A percentile compares a stretch with the other conserved stretches of the same genome.
Conservation (phyloP, 1,140 invertebrate species). For the Lutraria rhynchaena region DNA sequence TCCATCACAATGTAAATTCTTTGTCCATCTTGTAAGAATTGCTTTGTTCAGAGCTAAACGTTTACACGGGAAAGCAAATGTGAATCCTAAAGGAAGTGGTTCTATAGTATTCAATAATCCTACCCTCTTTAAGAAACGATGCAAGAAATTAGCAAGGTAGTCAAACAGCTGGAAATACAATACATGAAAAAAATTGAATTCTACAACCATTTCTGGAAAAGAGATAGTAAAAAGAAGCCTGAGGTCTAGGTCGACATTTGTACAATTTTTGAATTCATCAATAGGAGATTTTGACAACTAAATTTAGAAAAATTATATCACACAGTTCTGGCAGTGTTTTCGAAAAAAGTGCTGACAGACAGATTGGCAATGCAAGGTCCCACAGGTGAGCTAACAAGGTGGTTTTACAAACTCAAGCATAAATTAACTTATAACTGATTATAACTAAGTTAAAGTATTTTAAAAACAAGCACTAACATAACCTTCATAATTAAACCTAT, state of each 20-base stretch:
- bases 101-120: constrained; percentile 33
- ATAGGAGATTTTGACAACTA: no score
- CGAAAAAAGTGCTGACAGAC: no score
- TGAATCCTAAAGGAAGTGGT: constrained; percentile 29
- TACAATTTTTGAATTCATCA: no score
- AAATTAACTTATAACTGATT: not conserved
- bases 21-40: constrained; percentile 34
- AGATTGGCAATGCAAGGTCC: no score
- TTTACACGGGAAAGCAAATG: constrained; percentile 39
- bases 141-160: constrained; percentile 33
- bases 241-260: no score
- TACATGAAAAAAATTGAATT: no score
- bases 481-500: not conserved
- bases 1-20: constrained; percentile 45
- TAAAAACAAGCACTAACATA: not conserved
- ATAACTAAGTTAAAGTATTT: not conserved
- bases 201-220: no score
- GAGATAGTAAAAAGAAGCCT: no score
- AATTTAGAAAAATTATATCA: no score
- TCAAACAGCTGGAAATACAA: constrained; percentile 56
- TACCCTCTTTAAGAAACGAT: constrained; percentile 42
- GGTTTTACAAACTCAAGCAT: not conserved
- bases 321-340: no score
- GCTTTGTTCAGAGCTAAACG: constrained; percentile 24
- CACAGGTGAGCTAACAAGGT: no score